Conservation (phyloP, 2,888 invertebrate genomes). For the Drosophila multiciliata region DNA sequence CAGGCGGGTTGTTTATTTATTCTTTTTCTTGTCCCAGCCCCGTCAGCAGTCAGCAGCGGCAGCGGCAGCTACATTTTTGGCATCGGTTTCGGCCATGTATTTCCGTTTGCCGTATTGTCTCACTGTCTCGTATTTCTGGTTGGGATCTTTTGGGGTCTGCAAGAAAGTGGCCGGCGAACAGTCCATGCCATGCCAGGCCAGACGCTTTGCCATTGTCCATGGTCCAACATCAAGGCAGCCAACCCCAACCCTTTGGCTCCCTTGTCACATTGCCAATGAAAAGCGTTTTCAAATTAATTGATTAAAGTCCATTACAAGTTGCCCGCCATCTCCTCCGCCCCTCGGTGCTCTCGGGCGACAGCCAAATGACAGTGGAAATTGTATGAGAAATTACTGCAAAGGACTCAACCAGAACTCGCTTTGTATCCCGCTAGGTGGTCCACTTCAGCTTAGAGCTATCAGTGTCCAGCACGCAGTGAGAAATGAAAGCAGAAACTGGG, state of each 20-base stretch:
- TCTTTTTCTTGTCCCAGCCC: constrained; percentile 65
- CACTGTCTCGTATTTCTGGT: constrained; percentile 24
- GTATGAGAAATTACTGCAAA: constrained; percentile 74
- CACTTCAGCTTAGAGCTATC: constrained; percentile 44
- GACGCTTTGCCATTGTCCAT: constrained; percentile 47
- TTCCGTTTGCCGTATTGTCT: constrained; percentile 66
- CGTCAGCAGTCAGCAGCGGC: constrained; percentile 3
- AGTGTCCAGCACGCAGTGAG: background rate
- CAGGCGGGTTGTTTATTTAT: constrained; percentile 72
- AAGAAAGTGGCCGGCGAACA: constrained; percentile 51
- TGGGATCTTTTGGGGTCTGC: constrained; percentile 28
- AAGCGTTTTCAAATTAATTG: constrained; percentile 80
- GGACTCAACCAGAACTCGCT: constrained; percentile 45
- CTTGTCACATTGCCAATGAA: constrained; percentile 62
- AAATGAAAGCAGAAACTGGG: background rate
- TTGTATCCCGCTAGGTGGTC: constrained; percentile 44
- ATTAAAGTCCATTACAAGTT: constrained; percentile 81
- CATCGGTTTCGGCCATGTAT: constrained; percentile 73
- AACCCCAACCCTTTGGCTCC: background rate
- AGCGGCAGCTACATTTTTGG: constrained; percentile 63
- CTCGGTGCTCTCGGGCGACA: constrained; percentile 34
- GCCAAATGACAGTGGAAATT: constrained; percentile 78
- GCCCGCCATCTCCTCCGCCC: constrained; percentile 34
- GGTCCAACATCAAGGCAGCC: background rate
- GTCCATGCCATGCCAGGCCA: constrained; percentile 10